Conservation (phyloP, 2,797 vertebrate genomes). For the Pteropus rufus region DNA sequence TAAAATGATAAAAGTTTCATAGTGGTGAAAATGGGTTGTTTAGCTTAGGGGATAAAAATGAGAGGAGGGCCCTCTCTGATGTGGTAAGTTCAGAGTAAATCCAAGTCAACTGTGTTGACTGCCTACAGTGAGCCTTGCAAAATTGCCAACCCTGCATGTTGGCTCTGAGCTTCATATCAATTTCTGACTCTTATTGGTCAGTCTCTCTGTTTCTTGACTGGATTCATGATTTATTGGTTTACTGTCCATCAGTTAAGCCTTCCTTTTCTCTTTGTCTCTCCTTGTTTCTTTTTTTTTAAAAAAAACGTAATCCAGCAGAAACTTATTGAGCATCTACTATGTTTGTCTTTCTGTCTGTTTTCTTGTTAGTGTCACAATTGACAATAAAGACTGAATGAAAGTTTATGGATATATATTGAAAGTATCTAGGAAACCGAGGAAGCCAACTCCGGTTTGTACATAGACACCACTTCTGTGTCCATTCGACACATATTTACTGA, state of each 20-base stretch:
- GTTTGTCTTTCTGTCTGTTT: background rate
- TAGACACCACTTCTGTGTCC: background rate
- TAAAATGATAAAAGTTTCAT: background rate
- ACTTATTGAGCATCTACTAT: background rate
- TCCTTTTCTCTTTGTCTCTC: background rate
- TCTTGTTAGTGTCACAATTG: background rate
- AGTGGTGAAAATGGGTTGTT: background rate
- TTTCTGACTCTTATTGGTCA: background rate
- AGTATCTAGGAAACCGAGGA: background rate
- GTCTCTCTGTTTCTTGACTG: background rate
- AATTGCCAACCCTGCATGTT: background rate
- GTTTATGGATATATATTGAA: background rate
- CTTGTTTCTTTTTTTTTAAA: background rate
- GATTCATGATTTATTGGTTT: background rate
- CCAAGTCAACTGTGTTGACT: background rate
- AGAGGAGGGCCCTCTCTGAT: background rate
- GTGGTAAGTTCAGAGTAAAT: background rate
- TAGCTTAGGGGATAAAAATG: background rate
- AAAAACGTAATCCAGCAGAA: background rate
- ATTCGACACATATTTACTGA: background rate
- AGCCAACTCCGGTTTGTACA: background rate
- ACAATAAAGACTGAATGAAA: background rate
- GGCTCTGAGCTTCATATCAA: background rate
- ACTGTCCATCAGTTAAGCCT: background rate
- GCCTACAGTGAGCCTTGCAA: background rate